Conservation (phyloP, 2,113 vertebrate species). For the Macrotis lagotis region DNA sequence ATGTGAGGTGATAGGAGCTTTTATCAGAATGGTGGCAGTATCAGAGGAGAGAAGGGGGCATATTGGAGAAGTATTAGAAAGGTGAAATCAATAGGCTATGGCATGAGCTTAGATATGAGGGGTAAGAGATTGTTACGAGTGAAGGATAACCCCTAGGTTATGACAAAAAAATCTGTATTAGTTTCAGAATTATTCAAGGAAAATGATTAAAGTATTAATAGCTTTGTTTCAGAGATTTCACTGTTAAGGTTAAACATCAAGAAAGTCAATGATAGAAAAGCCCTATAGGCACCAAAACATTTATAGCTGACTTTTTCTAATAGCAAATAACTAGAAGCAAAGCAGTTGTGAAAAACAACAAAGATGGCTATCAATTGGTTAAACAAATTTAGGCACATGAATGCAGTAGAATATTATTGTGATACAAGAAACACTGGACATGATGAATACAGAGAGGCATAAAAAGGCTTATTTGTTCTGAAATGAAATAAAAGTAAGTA, state of each 20-base stretch:
- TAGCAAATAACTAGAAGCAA: not conserved
- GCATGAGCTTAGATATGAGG: not conserved
- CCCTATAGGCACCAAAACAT: not conserved
- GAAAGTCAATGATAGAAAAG: not conserved
- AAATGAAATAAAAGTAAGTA: not conserved
- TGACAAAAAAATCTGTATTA: not conserved
- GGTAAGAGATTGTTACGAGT: not conserved
- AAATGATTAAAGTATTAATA: not conserved
- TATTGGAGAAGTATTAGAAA: not conserved
- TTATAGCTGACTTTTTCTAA: not conserved
- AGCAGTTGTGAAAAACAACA: not conserved
- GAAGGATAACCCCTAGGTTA: not conserved
- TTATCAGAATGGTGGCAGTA: not conserved
- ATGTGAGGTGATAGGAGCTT: not conserved
- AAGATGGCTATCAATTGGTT: not conserved
- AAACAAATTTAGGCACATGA: not conserved
- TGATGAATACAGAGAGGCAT: not conserved
- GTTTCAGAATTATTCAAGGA: not conserved
- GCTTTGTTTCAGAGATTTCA: not conserved
- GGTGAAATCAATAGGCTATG: not conserved
- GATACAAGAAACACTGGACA: not conserved
- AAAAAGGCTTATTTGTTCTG: not conserved
- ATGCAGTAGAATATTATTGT: not conserved
- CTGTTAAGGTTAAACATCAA: not conserved
- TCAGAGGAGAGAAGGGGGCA: not conserved